A percentile compares a stretch with the other conserved stretches of the same genome.
These are phyloP conservation scores for Sinocyclocheilus rhinocerous DNA, from an alignment of 2,113 vertebrate species.

Conservation along the genomic window DNA sequence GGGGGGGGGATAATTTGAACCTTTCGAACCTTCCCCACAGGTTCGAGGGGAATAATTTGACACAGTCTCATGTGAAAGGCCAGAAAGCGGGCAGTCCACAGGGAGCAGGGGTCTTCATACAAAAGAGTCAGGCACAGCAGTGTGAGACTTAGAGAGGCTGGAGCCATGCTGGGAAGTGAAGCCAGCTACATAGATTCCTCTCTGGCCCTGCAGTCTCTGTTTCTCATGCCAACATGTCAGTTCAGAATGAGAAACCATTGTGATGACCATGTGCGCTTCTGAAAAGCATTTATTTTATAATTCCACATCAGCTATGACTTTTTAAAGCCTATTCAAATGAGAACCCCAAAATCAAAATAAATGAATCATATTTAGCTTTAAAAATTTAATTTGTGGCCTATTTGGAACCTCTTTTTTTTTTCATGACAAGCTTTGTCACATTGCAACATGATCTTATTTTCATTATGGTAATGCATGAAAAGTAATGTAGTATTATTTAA, in stretches of 20 bases:
- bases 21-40: too few species aligned
- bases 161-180: constrained; percentile 75
- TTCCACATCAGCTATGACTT: neutral
- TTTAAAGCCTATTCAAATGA: neutral
- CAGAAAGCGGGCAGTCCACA: constrained; percentile 70
- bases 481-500: neutral
- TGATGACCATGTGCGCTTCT: neutral
- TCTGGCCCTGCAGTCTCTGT: neutral
- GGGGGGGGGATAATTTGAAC: too few species aligned
- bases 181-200: constrained; percentile 36
- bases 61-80: constrained; percentile 80
- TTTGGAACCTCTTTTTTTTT: too few species aligned
- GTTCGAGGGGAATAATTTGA: constrained; percentile 69
- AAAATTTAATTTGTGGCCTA: neutral
- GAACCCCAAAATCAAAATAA: neutral
- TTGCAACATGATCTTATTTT: neutral
- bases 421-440: too few species aligned
- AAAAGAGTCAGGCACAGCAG: constrained; percentile 62
- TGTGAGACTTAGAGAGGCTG: constrained; percentile 37
- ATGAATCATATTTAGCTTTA: neutral
- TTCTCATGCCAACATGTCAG: neutral
- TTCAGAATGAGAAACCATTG: neutral
- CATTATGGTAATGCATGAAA: neutral
- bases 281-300: neutral
- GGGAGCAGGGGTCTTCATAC: constrained; percentile 71